A percentile compares a stretch with the other conserved stretches of the same genome.
Evolutionary conservation across 1,140 invertebrate species (phyloP).

Genomic region (Pseudomyrmex sp.): DNA sequence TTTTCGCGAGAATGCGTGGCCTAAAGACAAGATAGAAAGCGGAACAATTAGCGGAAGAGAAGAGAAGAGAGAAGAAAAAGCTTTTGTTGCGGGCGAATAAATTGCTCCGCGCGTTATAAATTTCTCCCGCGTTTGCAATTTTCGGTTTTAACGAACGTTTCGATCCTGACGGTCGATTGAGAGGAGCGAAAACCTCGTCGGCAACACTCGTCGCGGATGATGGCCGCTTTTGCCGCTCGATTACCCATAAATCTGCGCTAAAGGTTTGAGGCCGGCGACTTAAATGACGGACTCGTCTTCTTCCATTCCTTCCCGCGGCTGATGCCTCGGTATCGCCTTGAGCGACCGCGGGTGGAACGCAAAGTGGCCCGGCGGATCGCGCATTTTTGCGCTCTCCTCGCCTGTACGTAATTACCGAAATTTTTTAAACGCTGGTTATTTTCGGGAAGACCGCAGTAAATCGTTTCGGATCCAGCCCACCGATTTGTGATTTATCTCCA

Average conservation of each 20-base stretch:
- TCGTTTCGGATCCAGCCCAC: slow-evolving; percentile 58
- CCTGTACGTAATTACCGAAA: slow-evolving; percentile 70
- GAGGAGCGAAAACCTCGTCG: slow-evolving; percentile 60
- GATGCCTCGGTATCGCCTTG: slow-evolving; percentile 65
- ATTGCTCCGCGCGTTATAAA: slow-evolving; percentile 36
- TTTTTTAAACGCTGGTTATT: slow-evolving; percentile 67
- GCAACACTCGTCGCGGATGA: slow-evolving; percentile 70
- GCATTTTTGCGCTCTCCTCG: slow-evolving; percentile 68
- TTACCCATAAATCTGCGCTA: slow-evolving; percentile 82
- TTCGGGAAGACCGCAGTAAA: slow-evolving; percentile 66
- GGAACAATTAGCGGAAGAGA: neutral
- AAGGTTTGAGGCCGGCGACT: slow-evolving; percentile 74
- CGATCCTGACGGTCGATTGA: slow-evolving; percentile 49
- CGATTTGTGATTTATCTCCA: slow-evolving; percentile 54
- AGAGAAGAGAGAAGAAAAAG: slow-evolving; percentile 19
- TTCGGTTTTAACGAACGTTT: slow-evolving; percentile 54
- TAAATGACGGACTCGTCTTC: slow-evolving; percentile 75
- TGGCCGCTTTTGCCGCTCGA: slow-evolving; percentile 76
- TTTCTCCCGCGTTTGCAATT: slow-evolving; percentile 56
- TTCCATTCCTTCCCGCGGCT: slow-evolving; percentile 68
- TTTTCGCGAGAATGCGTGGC: too few species aligned
- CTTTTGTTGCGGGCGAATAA: slow-evolving; percentile 19
- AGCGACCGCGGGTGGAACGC: slow-evolving; percentile 73
- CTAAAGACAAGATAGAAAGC: neutral
- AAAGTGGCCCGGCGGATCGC: slow-evolving; percentile 66